A percentile compares a stretch with the other conserved stretches of the same genome.
Conservation (phyloP, 2,113 vertebrate genomes). For the Capra hircus region DNA sequence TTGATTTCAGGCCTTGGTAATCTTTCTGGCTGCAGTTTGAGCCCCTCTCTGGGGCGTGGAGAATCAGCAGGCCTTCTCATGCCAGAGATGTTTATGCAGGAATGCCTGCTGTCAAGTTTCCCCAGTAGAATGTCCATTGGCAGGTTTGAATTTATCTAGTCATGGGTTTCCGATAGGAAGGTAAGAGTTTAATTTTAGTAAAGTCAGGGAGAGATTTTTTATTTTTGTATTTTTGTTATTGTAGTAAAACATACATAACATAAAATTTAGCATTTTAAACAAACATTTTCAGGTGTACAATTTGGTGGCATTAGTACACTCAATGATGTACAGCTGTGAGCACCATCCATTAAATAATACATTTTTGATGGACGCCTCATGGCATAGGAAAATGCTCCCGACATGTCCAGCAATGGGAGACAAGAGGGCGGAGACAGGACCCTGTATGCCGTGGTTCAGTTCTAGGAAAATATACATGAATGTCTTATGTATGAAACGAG, state of each 20-base stretch:
- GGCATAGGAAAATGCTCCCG: background rate
- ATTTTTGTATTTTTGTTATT: background rate
- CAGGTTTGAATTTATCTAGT: background rate
- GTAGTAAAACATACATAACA: background rate
- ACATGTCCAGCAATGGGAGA: background rate
- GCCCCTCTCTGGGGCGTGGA: background rate
- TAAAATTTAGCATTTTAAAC: background rate
- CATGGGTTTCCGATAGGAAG: background rate
- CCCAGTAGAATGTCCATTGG: background rate
- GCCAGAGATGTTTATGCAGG: background rate
- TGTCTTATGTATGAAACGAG: background rate
- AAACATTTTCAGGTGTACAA: background rate
- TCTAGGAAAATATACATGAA: background rate
- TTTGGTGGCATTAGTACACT: background rate
- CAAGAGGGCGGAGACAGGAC: background rate
- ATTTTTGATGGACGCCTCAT: background rate
- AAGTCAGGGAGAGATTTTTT: background rate
- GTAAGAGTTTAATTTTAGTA: constrained; percentile 12
- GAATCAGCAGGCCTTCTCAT: background rate
- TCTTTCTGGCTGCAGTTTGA: background rate
- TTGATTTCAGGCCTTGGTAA: background rate
- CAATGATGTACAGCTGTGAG: background rate
- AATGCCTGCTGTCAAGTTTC: background rate
- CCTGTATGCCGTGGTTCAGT: background rate
- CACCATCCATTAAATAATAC: background rate